Evolutionary conservation across 2,888 invertebrate genomes (phyloP).

Genomic region (Amiota minor): DNA sequence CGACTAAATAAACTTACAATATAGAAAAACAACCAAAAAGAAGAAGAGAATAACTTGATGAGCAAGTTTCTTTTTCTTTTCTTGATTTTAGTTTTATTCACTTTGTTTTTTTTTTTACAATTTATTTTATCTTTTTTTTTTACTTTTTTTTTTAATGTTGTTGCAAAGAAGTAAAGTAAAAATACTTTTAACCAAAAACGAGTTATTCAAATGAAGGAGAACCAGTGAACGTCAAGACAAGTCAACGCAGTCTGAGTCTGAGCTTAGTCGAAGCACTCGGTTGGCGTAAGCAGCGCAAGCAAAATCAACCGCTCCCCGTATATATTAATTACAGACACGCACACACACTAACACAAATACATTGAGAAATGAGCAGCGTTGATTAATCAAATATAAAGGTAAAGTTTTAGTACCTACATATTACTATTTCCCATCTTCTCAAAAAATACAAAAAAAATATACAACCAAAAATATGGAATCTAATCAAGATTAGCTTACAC

Average conservation of each 20-base stretch:
- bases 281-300: background rate
- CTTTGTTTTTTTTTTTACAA: slow-evolving; percentile 39
- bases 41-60: slow-evolving; percentile 58
- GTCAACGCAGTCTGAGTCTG: background rate
- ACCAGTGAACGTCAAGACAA: slow-evolving; percentile 34
- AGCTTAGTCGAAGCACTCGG: background rate
- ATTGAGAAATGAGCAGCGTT: too few relatives aligned
- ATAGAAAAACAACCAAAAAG: slow-evolving; percentile 49
- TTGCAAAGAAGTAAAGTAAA: slow-evolving; percentile 52
- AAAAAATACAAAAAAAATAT: slow-evolving; percentile 47
- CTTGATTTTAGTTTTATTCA: slow-evolving; percentile 32
- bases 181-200: slow-evolving; percentile 55
- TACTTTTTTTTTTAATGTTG: slow-evolving; percentile 41
- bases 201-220: slow-evolving; percentile 61
- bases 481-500: too few relatives aligned
- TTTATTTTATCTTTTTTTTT: slow-evolving; percentile 34
- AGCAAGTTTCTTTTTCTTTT: slow-evolving; percentile 60
- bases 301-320: slow-evolving; percentile 8
- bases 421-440: slow-evolving; percentile 36
- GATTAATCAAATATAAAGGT: background rate
- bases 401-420: too few relatives aligned
- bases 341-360: too few relatives aligned
- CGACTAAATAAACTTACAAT: slow-evolving; percentile 26
- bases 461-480: slow-evolving; percentile 33
- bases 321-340: background rate